Base-by-base conservation (phyloP, 2,797 vertebrate genomes). In the Masticophis lateralis region DNA sequence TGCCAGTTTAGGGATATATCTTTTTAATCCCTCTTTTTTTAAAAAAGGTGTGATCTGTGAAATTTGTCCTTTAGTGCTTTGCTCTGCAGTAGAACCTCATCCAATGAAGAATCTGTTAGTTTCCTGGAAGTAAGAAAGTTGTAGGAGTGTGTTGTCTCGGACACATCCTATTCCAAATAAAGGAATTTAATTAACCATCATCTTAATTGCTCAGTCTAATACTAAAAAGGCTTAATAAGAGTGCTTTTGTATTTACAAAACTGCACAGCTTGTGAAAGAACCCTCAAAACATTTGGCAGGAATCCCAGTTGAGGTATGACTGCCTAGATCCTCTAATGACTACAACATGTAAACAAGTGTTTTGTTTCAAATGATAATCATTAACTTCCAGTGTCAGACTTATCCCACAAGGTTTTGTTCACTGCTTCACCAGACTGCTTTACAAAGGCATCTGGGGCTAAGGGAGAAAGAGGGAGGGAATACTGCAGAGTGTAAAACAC, bases 211-310 rank as follows among this genome's bases (percentile, higher is more conserved):
- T 96, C 97, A 96, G 97, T 96, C 97, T 98, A 97, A 97, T 97
- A 98, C 97, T 97, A 98, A 97, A 98, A 97, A 92, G 97, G 96
- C 97, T 98, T 98, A 98, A 97, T 98, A 97, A 96, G 97, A 97
- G 97, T 97, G 97, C 97, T 97, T 98, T 98, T 98, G 97, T 98
- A 98, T 98, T 97, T 97, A 98, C 97, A 97, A 97, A 98, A 98
- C 97, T 96, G 97, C 98, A 98, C 98, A 98, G 98, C 98, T 98
- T 98, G 98, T 96, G 97, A 97, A 98, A 98, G 97, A 94, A 97
- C 97, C 98, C 97, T 98, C 98, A 96, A 98, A 98, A 98, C 97
- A 98, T 98, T 98, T 98, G 98, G 98, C 98, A 98, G 96, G 96
- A 97, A 97, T 98, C 98, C 98, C 98, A 98, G 98, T 95, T 95